A percentile compares a stretch with the other conserved stretches of the same genome.
These are phyloP conservation scores for Diarsia rubi DNA, from an alignment of 2,888 invertebrate species.

Conservation along the genomic window DNA sequence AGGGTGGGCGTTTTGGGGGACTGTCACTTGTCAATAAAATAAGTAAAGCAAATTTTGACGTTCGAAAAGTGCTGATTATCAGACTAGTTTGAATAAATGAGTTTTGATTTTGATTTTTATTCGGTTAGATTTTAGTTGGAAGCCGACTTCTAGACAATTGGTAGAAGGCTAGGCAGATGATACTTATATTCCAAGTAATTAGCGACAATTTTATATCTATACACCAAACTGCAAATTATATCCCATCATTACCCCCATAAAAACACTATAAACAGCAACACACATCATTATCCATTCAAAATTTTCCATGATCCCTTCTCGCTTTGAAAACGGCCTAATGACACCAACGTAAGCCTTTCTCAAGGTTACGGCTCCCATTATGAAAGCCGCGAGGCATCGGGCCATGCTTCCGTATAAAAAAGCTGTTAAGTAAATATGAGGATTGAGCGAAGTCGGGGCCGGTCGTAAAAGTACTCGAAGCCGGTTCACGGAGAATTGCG, in stretches of 20 bases:
- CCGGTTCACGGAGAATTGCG: constrained; percentile 37
- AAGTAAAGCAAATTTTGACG: too few species aligned
- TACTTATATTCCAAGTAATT: not conserved
- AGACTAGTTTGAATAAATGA: too few species aligned
- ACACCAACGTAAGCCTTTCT: constrained; percentile 46
- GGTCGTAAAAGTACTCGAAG: constrained; percentile 58
- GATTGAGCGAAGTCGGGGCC: constrained; percentile 49
- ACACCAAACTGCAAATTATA: not conserved
- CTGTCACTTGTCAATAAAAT: too few species aligned
- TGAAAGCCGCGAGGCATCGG: constrained; percentile 49
- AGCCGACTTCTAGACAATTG: not conserved
- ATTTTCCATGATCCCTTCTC: constrained; percentile 19
- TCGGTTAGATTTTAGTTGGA: not conserved
- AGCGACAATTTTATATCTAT: not conserved
- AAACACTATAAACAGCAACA: constrained; percentile 11
- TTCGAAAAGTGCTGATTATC: too few species aligned
- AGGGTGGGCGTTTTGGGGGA: too few species aligned
- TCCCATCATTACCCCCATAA: constrained; percentile 2
- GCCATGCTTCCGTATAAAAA: constrained; percentile 63
- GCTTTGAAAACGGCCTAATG: constrained; percentile 53
- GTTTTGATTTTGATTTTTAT: too few species aligned
- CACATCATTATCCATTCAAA: constrained; percentile 52
- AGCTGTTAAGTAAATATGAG: constrained; percentile 68
- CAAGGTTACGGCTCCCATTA: constrained; percentile 61
- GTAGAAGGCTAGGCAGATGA: not conserved